Evolutionary conservation across 1,140 invertebrate genomes (phyloP), one percentile per base, ranked within the genome.

Genomic region (Drosophila tristis): DNA sequence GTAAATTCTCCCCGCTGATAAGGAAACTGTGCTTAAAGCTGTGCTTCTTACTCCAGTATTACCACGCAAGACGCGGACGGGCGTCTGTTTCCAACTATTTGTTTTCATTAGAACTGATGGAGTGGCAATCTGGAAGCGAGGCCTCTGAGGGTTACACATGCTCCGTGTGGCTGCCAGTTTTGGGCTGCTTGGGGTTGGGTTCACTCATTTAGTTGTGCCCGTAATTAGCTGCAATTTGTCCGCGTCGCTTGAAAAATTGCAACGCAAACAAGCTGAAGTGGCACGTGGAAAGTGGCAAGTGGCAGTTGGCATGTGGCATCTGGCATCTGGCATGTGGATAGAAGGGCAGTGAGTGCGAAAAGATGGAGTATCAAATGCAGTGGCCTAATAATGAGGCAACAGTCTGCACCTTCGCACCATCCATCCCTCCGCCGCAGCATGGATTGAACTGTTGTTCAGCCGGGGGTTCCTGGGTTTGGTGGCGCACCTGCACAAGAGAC

Each of bases 201-300:
- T 15, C 45, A 47, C 45, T 20, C 44, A 45, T 63, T 53, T 45
- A 50, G 51, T 64, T 53, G 20, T 20, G 42, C 50, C 63, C 48
- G 51, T 87, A 86, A 86, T 86, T 86, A 87, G 82, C 50, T 82
- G 74, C 84, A 82, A 86, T 86, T 87, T 87, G 82, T 86, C 51
- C 72, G 65, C 5, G 56, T 26, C 16, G 8, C 43, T 56, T 63
- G 82, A 86, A 68, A 87, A 86, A 87, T 87, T 82, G 82, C 74
- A 86, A 51, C 81, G 65, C 72, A 82, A 87, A 82, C 63, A 75
- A 47, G 71, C 48, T 80, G 61, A 85, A 74, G 70, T 68, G 45
- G 65, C 56, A 73, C 73, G 76, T 72, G 72, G 9, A 4, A 51
- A 26, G 64, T 59, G 51, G 59, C 45, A 25, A 4, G 23, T 25